Percentiles rank a stretch among this genome's conserved stretches.
phyloP scores from a whole-genome alignment of 2,888 invertebrate species.

The Lithosia quadra region DNA sequence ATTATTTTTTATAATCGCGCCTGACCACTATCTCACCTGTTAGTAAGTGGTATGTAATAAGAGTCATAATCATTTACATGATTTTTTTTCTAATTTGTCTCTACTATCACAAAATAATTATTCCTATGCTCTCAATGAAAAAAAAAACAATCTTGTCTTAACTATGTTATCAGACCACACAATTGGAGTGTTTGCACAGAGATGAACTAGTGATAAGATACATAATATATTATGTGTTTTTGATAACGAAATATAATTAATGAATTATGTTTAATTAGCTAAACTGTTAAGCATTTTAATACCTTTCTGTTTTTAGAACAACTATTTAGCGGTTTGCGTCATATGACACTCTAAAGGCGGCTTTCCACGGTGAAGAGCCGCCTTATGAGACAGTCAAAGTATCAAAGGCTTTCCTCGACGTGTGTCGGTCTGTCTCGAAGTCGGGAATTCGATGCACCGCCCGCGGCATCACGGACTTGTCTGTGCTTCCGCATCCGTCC shows the following conservation, averaged over 20 bases:
- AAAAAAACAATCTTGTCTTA: slow-evolving; percentile 8
- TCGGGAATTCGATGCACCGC: too few species aligned
- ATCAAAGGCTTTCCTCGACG: too few species aligned
- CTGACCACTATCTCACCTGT: too few species aligned
- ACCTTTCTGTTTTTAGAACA: background rate
- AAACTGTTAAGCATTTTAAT: background rate
- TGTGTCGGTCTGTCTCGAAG: too few species aligned
- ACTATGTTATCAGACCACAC: slow-evolving; percentile 18
- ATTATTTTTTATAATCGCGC: too few species aligned
- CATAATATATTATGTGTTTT: background rate
- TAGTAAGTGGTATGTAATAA: too few species aligned
- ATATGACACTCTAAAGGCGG: background rate
- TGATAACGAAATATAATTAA: slow-evolving; percentile 7
- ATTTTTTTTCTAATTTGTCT: background rate
- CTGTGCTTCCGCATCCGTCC: too few species aligned
- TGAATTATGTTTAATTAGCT: background rate
- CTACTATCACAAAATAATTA: background rate
- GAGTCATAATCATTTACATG: background rate
- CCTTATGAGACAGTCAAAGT: too few species aligned
- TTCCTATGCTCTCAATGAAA: background rate
- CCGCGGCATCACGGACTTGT: too few species aligned
- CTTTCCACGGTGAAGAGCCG: too few species aligned
- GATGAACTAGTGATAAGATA: slow-evolving; percentile 17
- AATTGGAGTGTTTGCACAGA: slow-evolving; percentile 8
- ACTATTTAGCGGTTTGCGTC: background rate